Evolutionary conservation across 2,888 invertebrate genomes (phyloP), one percentile per base, ranked within the genome.

Genomic region (Caenorhabditis sp.): DNA sequence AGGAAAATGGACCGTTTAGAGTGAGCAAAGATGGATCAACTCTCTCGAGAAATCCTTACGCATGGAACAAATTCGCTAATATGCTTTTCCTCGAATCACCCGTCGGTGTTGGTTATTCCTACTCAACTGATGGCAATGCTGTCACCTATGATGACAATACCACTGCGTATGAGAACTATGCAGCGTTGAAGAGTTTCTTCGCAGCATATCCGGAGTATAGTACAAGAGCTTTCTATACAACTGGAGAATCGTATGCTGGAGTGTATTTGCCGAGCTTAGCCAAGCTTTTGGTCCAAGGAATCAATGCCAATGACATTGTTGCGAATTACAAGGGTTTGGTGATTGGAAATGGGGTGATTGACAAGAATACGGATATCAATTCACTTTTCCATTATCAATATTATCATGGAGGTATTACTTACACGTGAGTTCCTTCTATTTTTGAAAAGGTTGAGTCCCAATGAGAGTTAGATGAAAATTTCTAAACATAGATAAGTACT

Each of bases 31-130:
- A 83, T 52, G 78, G 79, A 14, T n/a, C 67, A n/a, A 81, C 81
- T 2, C 49, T 85, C 0, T 67, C 49, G 5, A 23, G 62, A 31
- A 86, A 86, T 65, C 80, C 75, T 7, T 81, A 78, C 57, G 67
- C 80, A 14, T 86, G 86, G 86, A 87, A 86, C 63, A 83, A 81
- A 89, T 81, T 88, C 23, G 89, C 90, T n/a, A 90, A 90, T 76
- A 88, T 91, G 67, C 73, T 91, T 52, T 91, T 89, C 79, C 76
- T 91, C 69, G 90, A 91, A 81, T 87, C 90, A 3, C 91, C 91
- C 17, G 90, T 90, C 25, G 90, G 90, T 38, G 91, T 91, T 26
- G 91, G 91, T 0, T 91, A 87, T 77, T 91, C 90, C 0, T 91
- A 90, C 80, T 85, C 89, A 2, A 83, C 83, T 17, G 88, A 89